Percentiles rank a stretch among this genome's conserved stretches.
These are phyloP conservation scores for Palythoa caribaeorum DNA, from an alignment of 92 coral and sea anemone species.

Conservation along the genomic window DNA sequence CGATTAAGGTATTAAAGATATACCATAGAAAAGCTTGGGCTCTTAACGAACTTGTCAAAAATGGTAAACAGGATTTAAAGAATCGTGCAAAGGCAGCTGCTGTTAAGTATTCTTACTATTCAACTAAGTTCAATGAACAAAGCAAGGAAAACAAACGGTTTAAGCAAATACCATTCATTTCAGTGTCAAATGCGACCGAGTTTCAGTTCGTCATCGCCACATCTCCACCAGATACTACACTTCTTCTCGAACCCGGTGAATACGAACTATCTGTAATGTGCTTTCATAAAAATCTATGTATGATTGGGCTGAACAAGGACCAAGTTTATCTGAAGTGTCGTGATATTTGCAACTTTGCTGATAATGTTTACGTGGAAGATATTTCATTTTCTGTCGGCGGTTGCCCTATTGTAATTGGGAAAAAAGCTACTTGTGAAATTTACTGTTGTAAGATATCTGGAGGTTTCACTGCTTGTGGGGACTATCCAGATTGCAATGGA, in stretches of 20 bases:
- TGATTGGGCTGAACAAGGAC: conserved; percentile 58
- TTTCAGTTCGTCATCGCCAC: conserved; percentile 9
- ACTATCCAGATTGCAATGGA: conserved; percentile 84
- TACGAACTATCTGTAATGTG: conserved; percentile 44
- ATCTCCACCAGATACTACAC: conserved; percentile 45
- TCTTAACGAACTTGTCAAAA: conserved; percentile 57
- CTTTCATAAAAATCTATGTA: conserved; percentile 34
- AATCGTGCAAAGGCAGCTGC: conserved; percentile 60
- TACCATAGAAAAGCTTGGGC: conserved; percentile 83
- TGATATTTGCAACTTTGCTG: background rate
- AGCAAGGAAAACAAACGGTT: conserved; percentile 46
- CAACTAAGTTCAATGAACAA: conserved; percentile 30
- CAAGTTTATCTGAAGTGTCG: conserved; percentile 28
- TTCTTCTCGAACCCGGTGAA: conserved; percentile 68
- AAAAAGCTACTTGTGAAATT: conserved; percentile 23
- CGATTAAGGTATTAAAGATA: conserved; percentile 14
- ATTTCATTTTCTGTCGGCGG: conserved; percentile 54
- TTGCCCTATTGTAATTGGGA: conserved; percentile 19
- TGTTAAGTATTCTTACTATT: conserved; percentile 57
- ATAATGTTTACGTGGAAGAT: conserved; percentile 63
- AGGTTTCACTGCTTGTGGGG: conserved; percentile 71
- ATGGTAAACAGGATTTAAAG: conserved; percentile 22
- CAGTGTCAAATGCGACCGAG: conserved; percentile 50
- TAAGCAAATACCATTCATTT: conserved; percentile 41
- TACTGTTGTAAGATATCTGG: conserved; percentile 65